Evolutionary conservation across 1,140 invertebrate genomes (phyloP).

Genomic region (Reticulitermes speratus): DNA sequence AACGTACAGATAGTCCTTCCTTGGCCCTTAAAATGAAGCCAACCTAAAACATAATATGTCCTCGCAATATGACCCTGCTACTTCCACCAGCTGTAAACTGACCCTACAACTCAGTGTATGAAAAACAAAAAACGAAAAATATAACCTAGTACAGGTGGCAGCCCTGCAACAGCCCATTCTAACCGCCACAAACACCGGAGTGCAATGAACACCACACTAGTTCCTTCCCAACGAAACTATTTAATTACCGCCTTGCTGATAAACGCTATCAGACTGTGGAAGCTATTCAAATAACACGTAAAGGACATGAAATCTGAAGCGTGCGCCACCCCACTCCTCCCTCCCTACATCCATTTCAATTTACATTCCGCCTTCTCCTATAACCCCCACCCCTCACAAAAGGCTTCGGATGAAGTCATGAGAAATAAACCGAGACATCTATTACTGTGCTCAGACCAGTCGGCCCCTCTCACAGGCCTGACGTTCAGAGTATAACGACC

Average conservation of each 20-base stretch:
- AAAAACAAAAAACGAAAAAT: no score
- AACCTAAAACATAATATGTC: no score
- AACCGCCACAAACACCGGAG: no score
- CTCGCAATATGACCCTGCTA: no score
- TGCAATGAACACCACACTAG: no score
- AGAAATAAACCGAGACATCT: neutral
- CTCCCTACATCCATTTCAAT: neutral
- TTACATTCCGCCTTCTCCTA: neutral
- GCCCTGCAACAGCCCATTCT: no score
- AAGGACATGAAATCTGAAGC: neutral
- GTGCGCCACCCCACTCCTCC: neutral
- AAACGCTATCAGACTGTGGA: neutral
- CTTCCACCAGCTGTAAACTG: no score
- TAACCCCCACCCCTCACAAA: neutral
- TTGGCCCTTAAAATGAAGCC: no score
- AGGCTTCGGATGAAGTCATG: neutral
- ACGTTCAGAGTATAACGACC: neutral
- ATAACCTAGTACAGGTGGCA: no score
- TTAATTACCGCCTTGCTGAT: neutral
- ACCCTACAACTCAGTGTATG: no score
- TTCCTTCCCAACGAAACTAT: neutral
- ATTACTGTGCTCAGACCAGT: neutral
- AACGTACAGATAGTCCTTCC: no score
- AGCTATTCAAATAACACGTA: neutral
- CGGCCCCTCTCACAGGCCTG: neutral